Evolutionary conservation across 1,140 invertebrate species (phyloP).

Genomic region (Cherax destructor): DNA sequence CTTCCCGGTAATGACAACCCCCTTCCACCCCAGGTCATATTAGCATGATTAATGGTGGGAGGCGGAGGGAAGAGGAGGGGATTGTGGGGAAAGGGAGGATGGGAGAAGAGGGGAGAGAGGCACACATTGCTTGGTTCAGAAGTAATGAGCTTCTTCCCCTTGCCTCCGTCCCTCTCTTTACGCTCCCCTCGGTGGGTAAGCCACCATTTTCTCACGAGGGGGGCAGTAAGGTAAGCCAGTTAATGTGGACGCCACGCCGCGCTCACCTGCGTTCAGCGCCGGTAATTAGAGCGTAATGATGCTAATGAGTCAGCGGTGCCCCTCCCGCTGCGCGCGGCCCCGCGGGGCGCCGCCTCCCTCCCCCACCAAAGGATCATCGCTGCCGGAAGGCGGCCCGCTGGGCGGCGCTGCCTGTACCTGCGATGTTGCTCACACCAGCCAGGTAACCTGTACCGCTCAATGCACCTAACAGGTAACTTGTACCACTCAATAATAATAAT

Average conservation of each 20-base stretch:
- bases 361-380: not conserved
- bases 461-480: too few relatives aligned
- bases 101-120: not conserved
- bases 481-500: too few relatives aligned
- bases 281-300: constrained; percentile 30
- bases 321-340: not conserved
- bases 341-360: not conserved
- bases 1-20: not conserved
- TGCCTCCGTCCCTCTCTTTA: not conserved
- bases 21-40: not conserved
- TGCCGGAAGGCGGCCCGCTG: not conserved
- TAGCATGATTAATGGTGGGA: constrained; percentile 9
- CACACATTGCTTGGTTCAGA: not conserved
- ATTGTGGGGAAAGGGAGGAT: too few relatives aligned
- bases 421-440: too few relatives aligned
- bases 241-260: not conserved
- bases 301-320: not conserved
- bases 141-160: not conserved
- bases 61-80: not conserved
- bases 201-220: constrained; percentile 23
- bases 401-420: too few relatives aligned
- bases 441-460: too few relatives aligned
- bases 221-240: not conserved
- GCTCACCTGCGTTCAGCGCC: constrained; percentile 21
- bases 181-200: not conserved